A percentile compares a stretch with the other conserved stretches of the same genome.
These are phyloP conservation scores for Cataglyphis hispanica DNA, from an alignment of 1,140 invertebrate species.

Conservation along the genomic window DNA sequence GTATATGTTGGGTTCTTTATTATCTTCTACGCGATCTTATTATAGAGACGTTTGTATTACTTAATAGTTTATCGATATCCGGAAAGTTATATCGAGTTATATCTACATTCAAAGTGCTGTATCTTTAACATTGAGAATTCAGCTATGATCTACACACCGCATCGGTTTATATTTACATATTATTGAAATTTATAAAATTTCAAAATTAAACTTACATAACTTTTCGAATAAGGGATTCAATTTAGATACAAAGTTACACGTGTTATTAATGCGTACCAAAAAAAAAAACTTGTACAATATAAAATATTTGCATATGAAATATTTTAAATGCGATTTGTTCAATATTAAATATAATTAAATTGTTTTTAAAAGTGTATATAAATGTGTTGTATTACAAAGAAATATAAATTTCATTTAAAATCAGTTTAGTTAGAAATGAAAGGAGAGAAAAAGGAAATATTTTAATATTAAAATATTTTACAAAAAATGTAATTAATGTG, in stretches of 20 bases:
- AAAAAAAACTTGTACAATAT: background rate
- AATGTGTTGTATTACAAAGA: background rate
- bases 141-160: background rate
- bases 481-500: background rate
- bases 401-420: conserved; percentile 10
- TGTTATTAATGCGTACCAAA: background rate
- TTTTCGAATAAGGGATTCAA: conserved; percentile 39
- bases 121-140: conserved; percentile 1
- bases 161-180: conserved; percentile 26
- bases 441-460: background rate
- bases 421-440: background rate
- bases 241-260: background rate
- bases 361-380: background rate
- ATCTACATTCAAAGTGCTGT: background rate
- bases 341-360: conserved; percentile 8
- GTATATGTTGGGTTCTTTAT: background rate
- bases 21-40: background rate
- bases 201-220: conserved; percentile 33
- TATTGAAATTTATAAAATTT: conserved; percentile 55
- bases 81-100: background rate
- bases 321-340: background rate
- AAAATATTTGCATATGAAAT: background rate
- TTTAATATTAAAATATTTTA: background rate
- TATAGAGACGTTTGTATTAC: background rate
- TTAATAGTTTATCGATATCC: background rate